phyloP scores from a whole-genome alignment of 2,888 invertebrate genomes.

The Lingula anatina region DNA sequence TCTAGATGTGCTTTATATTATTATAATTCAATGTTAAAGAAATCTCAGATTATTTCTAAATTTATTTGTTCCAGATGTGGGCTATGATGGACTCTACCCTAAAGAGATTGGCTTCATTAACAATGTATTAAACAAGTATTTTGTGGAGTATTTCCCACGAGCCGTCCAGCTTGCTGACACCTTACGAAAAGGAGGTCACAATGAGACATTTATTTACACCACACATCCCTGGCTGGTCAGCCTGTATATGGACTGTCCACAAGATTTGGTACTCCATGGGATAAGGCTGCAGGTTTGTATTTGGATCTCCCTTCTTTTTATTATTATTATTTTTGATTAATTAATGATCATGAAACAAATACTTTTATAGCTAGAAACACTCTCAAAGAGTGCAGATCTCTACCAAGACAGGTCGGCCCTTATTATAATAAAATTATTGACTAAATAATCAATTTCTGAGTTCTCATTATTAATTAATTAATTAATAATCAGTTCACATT shows the following conservation, averaged over 20 bases:
- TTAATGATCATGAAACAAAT: too few species aligned
- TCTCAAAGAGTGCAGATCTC: too few species aligned
- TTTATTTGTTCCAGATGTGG: slow-evolving; percentile 31
- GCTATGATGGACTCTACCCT: slow-evolving; percentile 31
- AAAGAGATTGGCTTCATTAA: slow-evolving; percentile 32
- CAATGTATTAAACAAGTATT: slow-evolving; percentile 40
- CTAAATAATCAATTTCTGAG: too few species aligned
- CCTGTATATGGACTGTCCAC: slow-evolving; percentile 40
- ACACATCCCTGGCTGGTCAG: slow-evolving; percentile 46
- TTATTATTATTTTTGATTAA: neutral
- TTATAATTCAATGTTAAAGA: neutral
- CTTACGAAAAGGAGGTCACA: slow-evolving; percentile 21
- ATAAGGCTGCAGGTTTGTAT: slow-evolving; percentile 20
- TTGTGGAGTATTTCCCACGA: slow-evolving; percentile 34
- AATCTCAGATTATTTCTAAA: neutral
- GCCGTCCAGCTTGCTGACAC: slow-evolving; percentile 24
- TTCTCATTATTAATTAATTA: too few species aligned
- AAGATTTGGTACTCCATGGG: slow-evolving; percentile 20
- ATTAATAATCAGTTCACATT: too few species aligned
- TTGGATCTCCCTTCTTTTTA: too few species aligned
- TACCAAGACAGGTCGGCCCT: too few species aligned
- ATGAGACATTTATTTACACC: slow-evolving; percentile 38
- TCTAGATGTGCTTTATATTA: neutral
- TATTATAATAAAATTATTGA: too few species aligned
- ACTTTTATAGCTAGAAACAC: too few species aligned